phyloP scores from a whole-genome alignment of 2,113 vertebrate genomes.

The Cranoglanis bouderius region DNA sequence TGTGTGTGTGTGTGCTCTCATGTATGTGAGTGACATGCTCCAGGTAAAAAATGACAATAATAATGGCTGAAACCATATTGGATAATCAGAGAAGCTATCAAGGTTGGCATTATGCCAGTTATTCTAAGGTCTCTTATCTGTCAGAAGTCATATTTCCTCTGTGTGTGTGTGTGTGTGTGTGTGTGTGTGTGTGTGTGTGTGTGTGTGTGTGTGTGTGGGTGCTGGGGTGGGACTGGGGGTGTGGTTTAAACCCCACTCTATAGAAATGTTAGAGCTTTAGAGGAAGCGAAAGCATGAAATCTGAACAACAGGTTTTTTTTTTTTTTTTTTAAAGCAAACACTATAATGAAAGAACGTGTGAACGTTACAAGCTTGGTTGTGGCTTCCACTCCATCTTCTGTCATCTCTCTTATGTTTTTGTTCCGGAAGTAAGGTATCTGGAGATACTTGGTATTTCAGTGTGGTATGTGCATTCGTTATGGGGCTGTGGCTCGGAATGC shows the following conservation, averaged over 20 bases:
- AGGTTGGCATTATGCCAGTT: background rate
- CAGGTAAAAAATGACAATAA: slow-evolving; percentile 20
- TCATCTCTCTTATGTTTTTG: background rate
- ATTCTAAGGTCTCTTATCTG: background rate
- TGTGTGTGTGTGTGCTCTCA: background rate
- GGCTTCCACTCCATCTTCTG: background rate
- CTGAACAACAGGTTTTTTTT: slow-evolving; percentile 65
- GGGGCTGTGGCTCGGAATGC: slow-evolving; percentile 65
- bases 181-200: background rate
- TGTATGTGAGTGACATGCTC: background rate
- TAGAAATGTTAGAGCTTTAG: slow-evolving; percentile 66
- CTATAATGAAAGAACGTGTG: slow-evolving; percentile 11
- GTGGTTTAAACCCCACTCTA: slow-evolving; percentile 20
- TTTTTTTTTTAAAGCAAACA: slow-evolving; percentile 19
- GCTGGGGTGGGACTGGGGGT: background rate
- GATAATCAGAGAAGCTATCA: slow-evolving; percentile 21
- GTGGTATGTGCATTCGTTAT: slow-evolving; percentile 65
- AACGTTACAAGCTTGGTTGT: slow-evolving; percentile 3
- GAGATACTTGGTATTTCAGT: slow-evolving; percentile 34
- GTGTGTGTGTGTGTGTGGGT: slow-evolving; percentile 49
- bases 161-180: background rate
- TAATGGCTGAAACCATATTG: background rate
- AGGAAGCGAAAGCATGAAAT: slow-evolving; percentile 46
- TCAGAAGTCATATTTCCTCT: background rate
- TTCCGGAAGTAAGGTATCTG: slow-evolving; percentile 11